Evolutionary conservation across 2,888 invertebrate genomes (phyloP).

Genomic region (Eurytoma adleriae): DNA sequence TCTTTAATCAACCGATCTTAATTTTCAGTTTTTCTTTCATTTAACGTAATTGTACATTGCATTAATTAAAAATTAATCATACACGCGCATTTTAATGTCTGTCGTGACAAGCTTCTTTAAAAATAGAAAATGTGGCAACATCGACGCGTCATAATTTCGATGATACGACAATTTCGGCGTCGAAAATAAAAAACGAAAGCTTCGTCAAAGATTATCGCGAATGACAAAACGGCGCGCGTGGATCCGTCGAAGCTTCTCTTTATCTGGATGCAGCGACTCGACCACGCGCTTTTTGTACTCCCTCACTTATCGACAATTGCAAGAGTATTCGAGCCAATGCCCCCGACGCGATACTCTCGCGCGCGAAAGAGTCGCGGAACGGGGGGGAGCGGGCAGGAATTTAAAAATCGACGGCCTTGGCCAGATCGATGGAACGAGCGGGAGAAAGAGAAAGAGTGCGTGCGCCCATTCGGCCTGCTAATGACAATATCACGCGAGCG

Average conservation of each 20-base stretch:
- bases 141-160: too few relatives aligned
- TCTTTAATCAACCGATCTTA: too few relatives aligned
- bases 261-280: slow-evolving; percentile 12
- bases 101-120: too few relatives aligned
- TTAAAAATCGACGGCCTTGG: slow-evolving; percentile 58
- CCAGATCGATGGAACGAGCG: slow-evolving; percentile 59
- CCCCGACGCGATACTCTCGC: slow-evolving; percentile 11
- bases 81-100: too few relatives aligned
- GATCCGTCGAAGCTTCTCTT: slow-evolving; percentile 43
- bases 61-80: too few relatives aligned
- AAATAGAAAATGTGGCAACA: too few relatives aligned
- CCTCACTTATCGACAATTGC: slow-evolving; percentile 43
- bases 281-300: slow-evolving; percentile 41
- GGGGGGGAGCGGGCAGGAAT: slow-evolving; percentile 22
- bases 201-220: slow-evolving; percentile 16
- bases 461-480: slow-evolving; percentile 60
- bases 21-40: too few relatives aligned
- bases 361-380: not conserved
- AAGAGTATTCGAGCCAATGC: slow-evolving; percentile 55
- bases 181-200: slow-evolving; percentile 4
- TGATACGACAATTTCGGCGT: too few relatives aligned
- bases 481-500: slow-evolving; percentile 73
- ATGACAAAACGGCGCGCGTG: not conserved
- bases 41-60: too few relatives aligned
- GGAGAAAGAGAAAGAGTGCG: slow-evolving; percentile 45